A percentile compares a stretch with the other conserved stretches of the same genome.
phyloP scores from a whole-genome alignment of 2,113 vertebrate genomes.

The Romanogobio albipinnatus region DNA sequence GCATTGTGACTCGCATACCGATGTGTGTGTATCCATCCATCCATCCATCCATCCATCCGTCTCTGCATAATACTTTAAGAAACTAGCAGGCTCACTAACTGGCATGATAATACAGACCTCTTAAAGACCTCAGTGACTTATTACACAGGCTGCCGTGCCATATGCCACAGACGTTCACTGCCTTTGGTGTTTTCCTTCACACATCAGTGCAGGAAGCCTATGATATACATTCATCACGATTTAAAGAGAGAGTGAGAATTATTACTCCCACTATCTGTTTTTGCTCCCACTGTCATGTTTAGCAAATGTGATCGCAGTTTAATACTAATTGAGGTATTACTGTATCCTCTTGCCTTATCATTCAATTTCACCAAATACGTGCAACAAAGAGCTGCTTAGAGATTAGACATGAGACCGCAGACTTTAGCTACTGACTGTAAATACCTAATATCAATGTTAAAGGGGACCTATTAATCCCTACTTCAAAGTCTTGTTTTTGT shows the following conservation, averaged over 20 bases:
- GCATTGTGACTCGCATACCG: not conserved
- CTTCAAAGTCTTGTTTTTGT: too few species aligned
- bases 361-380: not conserved
- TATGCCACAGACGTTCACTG: slow-evolving; percentile 12
- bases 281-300: slow-evolving; percentile 22
- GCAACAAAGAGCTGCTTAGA: not conserved
- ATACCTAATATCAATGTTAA: not conserved
- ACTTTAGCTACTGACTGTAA: slow-evolving; percentile 2
- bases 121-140: slow-evolving; percentile 16
- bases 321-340: slow-evolving; percentile 20
- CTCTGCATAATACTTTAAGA: not conserved
- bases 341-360: not conserved
- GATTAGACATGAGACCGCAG: not conserved
- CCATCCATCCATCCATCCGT: not conserved
- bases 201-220: slow-evolving; percentile 10
- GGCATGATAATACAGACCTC: not conserved
- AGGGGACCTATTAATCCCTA: too few species aligned
- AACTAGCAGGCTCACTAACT: not conserved
- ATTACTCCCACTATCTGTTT: slow-evolving; percentile 18
- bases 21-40: too few species aligned
- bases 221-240: slow-evolving; percentile 23
- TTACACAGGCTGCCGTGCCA: slow-evolving; percentile 8
- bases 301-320: slow-evolving; percentile 1
- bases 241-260: slow-evolving; percentile 25
- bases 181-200: slow-evolving; percentile 25